Percentiles rank a stretch among this genome's conserved stretches.
phyloP scores from a whole-genome alignment of 1,140 invertebrate species.

The Neodiprion lecontei region DNA sequence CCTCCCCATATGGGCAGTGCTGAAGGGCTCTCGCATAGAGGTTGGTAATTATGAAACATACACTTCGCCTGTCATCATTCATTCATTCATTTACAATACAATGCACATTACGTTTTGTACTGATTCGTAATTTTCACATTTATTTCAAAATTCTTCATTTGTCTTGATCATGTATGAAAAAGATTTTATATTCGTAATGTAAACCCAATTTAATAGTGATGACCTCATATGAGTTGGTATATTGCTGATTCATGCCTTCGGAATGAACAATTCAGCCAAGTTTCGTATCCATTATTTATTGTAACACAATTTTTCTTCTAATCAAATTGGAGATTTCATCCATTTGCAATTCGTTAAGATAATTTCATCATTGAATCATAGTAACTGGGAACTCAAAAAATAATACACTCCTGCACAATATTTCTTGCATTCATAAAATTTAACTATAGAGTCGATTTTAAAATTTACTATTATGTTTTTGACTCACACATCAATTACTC shows the following conservation, averaged over 20 bases:
- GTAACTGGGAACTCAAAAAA: too few relatives aligned
- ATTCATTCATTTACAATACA: conserved; percentile 4
- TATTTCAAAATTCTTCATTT: neutral
- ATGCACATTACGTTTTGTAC: neutral
- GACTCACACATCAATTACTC: conserved; percentile 2
- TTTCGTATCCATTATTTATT: too few relatives aligned
- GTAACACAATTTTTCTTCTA: too few relatives aligned
- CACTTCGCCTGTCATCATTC: conserved; percentile 5
- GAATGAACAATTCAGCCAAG: too few relatives aligned
- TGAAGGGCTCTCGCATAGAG: conserved; percentile 56
- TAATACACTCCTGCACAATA: too few relatives aligned
- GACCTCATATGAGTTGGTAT: too few relatives aligned
- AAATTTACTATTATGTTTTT: neutral
- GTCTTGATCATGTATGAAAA: neutral
- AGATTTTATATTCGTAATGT: too few relatives aligned
- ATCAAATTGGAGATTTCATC: too few relatives aligned
- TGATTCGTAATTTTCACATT: neutral
- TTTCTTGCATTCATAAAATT: neutral
- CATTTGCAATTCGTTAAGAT: too few relatives aligned
- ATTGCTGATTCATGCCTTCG: too few relatives aligned
- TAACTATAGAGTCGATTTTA: neutral
- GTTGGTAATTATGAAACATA: conserved; percentile 47
- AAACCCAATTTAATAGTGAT: too few relatives aligned
- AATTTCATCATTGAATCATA: too few relatives aligned
- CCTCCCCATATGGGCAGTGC: conserved; percentile 60